Evolutionary conservation across 1,140 invertebrate genomes (phyloP).

Genomic region (Sitobion miscanthi): DNA sequence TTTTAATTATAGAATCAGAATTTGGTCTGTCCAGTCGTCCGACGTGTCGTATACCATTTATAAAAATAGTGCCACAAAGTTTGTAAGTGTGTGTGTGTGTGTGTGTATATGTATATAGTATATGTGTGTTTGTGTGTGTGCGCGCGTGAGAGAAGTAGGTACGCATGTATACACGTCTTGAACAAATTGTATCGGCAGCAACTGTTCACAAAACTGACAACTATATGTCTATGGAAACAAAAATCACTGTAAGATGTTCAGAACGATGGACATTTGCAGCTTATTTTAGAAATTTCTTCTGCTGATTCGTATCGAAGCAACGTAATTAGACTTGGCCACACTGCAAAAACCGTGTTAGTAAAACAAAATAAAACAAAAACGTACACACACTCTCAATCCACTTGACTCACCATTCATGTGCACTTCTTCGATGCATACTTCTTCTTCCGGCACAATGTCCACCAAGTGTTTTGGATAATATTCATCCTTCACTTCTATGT

Average conservation of each 20-base stretch:
- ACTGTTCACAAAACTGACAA: conserved; percentile 27
- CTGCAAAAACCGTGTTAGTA: conserved; percentile 52
- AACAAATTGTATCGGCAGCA: conserved; percentile 45
- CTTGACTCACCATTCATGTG: conserved; percentile 48
- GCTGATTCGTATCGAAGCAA: background rate
- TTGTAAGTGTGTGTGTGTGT: background rate
- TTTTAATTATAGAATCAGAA: conserved; percentile 56
- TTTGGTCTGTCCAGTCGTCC: conserved; percentile 53
- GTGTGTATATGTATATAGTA: background rate
- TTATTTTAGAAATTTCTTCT: conserved; percentile 40
- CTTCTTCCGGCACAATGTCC: conserved; percentile 44
- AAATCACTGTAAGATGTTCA: conserved; percentile 37
- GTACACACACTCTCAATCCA: conserved; percentile 42
- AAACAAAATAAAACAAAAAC: conserved; percentile 41
- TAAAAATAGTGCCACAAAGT: conserved; percentile 51
- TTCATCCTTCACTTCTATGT: conserved; percentile 19
- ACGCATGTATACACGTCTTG: background rate
- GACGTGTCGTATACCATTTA: conserved; percentile 49
- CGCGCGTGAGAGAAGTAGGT: background rate
- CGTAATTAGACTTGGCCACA: conserved; percentile 48
- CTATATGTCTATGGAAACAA: conserved; percentile 33
- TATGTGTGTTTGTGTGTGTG: background rate
- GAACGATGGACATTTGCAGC: conserved; percentile 19
- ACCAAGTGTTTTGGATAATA: conserved; percentile 42
- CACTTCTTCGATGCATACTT: conserved; percentile 53